Evolutionary conservation across 2,888 invertebrate species (phyloP).

Genomic region (Phlogophora meticulosa): DNA sequence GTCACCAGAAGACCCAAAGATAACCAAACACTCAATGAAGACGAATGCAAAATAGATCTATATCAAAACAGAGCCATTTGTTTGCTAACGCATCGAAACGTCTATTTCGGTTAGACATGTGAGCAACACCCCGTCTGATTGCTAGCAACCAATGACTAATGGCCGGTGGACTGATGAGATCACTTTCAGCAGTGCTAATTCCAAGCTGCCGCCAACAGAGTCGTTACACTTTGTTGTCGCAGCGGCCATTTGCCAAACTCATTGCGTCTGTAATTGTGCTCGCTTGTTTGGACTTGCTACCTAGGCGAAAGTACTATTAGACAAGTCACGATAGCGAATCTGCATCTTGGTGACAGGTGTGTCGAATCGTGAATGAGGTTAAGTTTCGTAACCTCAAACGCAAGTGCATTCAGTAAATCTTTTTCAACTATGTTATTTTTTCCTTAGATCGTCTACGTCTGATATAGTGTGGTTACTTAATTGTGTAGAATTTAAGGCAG

Average conservation of each 20-base stretch:
- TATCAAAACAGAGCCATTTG: conserved; percentile 22
- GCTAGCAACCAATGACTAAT: conserved; percentile 84
- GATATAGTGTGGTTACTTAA: neutral
- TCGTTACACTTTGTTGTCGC: conserved; percentile 78
- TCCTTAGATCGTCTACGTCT: neutral
- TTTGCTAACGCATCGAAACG: conserved; percentile 43
- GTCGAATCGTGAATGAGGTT: conserved; percentile 35
- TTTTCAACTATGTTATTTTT: neutral
- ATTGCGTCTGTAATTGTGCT: conserved; percentile 41
- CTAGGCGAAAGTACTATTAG: conserved; percentile 41
- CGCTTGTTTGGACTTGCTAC: conserved; percentile 42
- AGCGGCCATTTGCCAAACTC: conserved; percentile 59
- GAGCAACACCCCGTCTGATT: conserved; percentile 61
- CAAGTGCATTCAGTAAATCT: conserved; percentile 24
- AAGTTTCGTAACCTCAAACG: conserved; percentile 22
- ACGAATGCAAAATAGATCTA: conserved; percentile 51
- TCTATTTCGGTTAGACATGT: conserved; percentile 62
- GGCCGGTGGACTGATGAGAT: conserved; percentile 81
- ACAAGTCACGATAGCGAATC: conserved; percentile 43
- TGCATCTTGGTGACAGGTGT: conserved; percentile 51
- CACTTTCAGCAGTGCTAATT: conserved; percentile 87
- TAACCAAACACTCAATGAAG: conserved; percentile 44
- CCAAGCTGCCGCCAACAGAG: conserved; percentile 73
- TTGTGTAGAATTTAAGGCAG: conserved; percentile 24
- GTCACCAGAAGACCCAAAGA: conserved; percentile 7